Base-by-base conservation (phyloP, 2,797 vertebrate genomes). In the Acanthopagrus latus region DNA sequence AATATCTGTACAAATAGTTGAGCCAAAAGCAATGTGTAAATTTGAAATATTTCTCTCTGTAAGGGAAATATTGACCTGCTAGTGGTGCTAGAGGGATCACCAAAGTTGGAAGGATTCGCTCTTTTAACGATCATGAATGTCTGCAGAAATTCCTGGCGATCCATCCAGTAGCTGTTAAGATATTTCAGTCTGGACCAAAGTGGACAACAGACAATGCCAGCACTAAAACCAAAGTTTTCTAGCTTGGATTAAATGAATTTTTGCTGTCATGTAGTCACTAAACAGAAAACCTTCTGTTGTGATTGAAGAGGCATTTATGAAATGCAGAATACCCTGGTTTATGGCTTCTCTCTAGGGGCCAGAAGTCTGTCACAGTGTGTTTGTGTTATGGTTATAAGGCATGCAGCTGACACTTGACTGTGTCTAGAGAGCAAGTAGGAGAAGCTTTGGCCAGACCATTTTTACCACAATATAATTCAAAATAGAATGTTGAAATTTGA, bases 321-420 rank as follows among this genome's bases (percentile, higher is more conserved):
- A 29, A 59, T 55, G 55, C 33, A 20, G 12, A 62, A 44, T 21
- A 6, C 33, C 29, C 14, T 58, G 58, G 78, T 81, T 83, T 59
- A 65, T 51, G 23, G 14, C 59, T 46, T 59, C 55, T 27, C 21
- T 55, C 0, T 2, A 8, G 20, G 56, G 56, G 52, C 71, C 82
- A 71, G 27, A 59, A 27, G 27, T 50, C 52, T 55, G 20, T 43
- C 41, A 16, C 25, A 16, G 4, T 47, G 0, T 57, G 59, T 76
- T 81, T 64, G 46, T 68, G 43, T 71, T 41, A 55, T 52, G 56
- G 67, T 75, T 29, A 29, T n/a, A 62, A 60, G 50, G 71, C 71
- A 38, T 66, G 50, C 46, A 7, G 38, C 57, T 21, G 47, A 79
- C 62, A 63, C 20, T 8, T 2, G 11, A 55, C 16, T 33, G 21